These are phyloP conservation scores for Drosophila miranda DNA, from an alignment of 1,140 invertebrate genomes.

Conservation along the genomic window DNA sequence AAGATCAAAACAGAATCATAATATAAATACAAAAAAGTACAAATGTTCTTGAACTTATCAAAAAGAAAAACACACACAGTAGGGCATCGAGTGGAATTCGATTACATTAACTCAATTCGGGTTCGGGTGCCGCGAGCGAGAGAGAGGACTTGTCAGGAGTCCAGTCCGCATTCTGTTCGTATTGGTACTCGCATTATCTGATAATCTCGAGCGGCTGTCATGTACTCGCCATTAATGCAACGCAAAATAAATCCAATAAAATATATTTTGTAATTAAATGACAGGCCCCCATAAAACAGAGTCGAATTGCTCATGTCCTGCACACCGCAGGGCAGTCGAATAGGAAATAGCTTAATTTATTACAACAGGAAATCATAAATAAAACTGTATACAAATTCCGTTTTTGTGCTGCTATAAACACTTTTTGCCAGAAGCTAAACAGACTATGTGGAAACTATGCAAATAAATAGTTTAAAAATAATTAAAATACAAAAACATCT, in stretches of 20 bases:
- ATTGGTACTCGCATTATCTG: slow-evolving; percentile 19
- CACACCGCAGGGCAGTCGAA: too few species aligned
- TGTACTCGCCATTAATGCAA: not conserved
- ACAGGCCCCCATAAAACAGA: slow-evolving; percentile 21
- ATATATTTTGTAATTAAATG: slow-evolving; percentile 23
- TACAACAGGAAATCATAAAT: too few species aligned
- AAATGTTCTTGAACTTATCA: slow-evolving; percentile 40
- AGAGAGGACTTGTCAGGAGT: not conserved
- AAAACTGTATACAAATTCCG: too few species aligned
- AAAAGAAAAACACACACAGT: slow-evolving; percentile 13
- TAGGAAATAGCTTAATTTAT: too few species aligned
- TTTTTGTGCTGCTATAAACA: too few species aligned
- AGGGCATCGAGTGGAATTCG: slow-evolving; percentile 37
- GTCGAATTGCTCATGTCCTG: not conserved
- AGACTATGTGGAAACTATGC: too few species aligned
- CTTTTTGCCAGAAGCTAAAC: too few species aligned
- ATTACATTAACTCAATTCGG: slow-evolving; percentile 41
- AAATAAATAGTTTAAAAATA: too few species aligned
- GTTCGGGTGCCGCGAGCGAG: not conserved
- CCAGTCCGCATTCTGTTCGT: slow-evolving; percentile 6
- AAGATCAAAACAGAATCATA: slow-evolving; percentile 31
- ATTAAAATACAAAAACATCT: too few species aligned
- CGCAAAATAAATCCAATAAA: slow-evolving; percentile 23
- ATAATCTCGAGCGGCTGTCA: slow-evolving; percentile 34
- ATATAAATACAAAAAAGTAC: slow-evolving; percentile 13